Base-by-base conservation (phyloP, 35 echinoderm and acorn worm species). In the Heliocidaris tuberculata region DNA sequence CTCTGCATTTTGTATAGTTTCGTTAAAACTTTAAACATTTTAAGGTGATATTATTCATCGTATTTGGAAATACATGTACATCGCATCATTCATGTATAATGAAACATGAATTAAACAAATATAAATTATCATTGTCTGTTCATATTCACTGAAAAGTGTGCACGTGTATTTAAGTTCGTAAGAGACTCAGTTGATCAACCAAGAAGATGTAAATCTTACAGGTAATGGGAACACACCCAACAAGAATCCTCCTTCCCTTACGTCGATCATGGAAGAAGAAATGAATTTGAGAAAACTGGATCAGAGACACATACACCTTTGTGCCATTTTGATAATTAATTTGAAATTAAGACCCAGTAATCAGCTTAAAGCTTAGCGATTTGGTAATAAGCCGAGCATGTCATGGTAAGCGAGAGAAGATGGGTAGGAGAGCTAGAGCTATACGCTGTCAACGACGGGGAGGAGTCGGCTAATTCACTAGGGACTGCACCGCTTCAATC, bases 311-410 rank as follows among this genome's bases (percentile, higher is more conserved):
- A 93, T 48, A 59, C 91, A 93, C 50, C 91, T 93, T 93, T 31
- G 50, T 59, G 47, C 91, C 91, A 93, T 93, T 93, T 59, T 93
- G 91, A 93, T 93, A 93, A 93, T 93, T 93, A 93, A 93, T 93
- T 93, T 93, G 91, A 93, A 50, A 93, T 93, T 93, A 93, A 93
- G 47, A 93, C 91, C 91, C 29, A 59, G 50, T 93, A 93, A 93
- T 93, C 91, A 93, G 91, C 91, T 93, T 93, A 52, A 93, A 89
- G 31, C 87, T 48, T 59, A 48, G 48, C 27, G 65, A 19, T 78
- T 29, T 93, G 48, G 32, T 93, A 93, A 93, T 93, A 93, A 93
- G 91, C 91, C 91, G 32, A 59, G 91, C 31, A 16, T 49, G 91
- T 59, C 48, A 93, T 93, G 48, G 29, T 21, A 93, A 47, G 91